Evolutionary conservation across 2,113 vertebrate species (phyloP).

Genomic region (Lepisosteus oculatus): DNA sequence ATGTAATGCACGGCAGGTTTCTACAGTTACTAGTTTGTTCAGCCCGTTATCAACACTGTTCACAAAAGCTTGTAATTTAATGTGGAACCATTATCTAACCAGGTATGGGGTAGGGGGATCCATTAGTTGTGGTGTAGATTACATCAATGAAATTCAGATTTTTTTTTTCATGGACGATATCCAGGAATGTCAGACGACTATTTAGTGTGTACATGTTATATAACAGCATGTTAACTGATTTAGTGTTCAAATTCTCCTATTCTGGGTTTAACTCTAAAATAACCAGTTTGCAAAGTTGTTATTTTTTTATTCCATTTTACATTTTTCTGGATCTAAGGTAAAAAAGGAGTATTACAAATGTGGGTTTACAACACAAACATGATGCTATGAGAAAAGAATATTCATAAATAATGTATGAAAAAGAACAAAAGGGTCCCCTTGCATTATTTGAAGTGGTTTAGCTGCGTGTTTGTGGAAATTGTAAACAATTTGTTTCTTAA

Average conservation of each 20-base stretch:
- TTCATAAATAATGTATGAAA: too few species aligned
- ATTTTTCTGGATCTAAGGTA: too few species aligned
- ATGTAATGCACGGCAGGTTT: not conserved
- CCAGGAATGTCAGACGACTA: conserved; percentile 37
- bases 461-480: too few species aligned
- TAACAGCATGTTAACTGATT: conserved; percentile 18
- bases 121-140: conserved; percentile 55
- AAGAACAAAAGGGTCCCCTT: too few species aligned
- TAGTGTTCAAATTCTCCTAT: conserved; percentile 13
- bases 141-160: conserved; percentile 45
- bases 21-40: conserved; percentile 13
- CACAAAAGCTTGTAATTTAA: conserved; percentile 42
- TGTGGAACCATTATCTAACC: conserved; percentile 37
- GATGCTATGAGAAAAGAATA: too few species aligned
- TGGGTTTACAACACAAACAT: too few species aligned
- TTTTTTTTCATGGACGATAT: conserved; percentile 38
- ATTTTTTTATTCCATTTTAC: too few species aligned
- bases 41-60: conserved; percentile 19
- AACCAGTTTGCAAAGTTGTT: too few species aligned
- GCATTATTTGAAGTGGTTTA: too few species aligned
- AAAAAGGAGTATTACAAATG: too few species aligned
- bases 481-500: too few species aligned
- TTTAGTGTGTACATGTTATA: conserved; percentile 14
- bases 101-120: conserved; percentile 40
- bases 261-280: conserved; percentile 7